Percentiles rank a stretch among this genome's conserved stretches.
phyloP scores from a whole-genome alignment of 2,113 vertebrate species.

The Zosterops hypoxanthus region DNA sequence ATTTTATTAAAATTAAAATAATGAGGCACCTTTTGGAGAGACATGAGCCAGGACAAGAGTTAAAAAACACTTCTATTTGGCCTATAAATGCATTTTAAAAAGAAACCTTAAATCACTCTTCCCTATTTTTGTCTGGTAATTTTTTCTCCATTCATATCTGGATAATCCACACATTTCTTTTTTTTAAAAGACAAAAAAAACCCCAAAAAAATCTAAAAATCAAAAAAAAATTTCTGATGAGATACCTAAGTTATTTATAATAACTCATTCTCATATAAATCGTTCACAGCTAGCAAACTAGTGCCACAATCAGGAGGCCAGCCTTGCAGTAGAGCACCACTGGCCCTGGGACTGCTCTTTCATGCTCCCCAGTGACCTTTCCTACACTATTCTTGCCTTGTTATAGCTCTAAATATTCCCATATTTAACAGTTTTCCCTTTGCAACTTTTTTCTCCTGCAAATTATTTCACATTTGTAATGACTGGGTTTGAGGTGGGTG shows the following conservation, averaged over 20 bases:
- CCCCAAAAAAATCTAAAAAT: neutral
- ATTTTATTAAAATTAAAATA: neutral
- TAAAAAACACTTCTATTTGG: neutral
- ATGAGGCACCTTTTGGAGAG: neutral
- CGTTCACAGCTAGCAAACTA: neutral
- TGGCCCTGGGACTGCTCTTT: neutral
- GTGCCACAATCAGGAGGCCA: neutral
- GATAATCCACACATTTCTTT: neutral
- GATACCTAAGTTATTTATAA: neutral
- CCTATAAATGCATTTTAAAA: neutral
- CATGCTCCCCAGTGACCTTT: neutral
- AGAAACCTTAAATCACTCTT: neutral
- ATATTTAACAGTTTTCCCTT: neutral
- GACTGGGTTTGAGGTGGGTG: rapidly evolving
- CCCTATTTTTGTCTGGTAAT: neutral
- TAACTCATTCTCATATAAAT: neutral
- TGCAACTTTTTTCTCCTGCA: neutral
- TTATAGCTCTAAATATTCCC: neutral
- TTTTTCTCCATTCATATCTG: neutral
- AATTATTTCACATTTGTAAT: neutral
- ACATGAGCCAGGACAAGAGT: neutral
- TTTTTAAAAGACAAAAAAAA: neutral
- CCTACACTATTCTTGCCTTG: neutral
- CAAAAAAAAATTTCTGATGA: neutral
- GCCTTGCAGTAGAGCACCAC: neutral